A percentile compares a stretch with the other conserved stretches of the same genome.
phyloP scores from a whole-genome alignment of 2,888 invertebrate genomes.

The Philopedon plagiatum region DNA sequence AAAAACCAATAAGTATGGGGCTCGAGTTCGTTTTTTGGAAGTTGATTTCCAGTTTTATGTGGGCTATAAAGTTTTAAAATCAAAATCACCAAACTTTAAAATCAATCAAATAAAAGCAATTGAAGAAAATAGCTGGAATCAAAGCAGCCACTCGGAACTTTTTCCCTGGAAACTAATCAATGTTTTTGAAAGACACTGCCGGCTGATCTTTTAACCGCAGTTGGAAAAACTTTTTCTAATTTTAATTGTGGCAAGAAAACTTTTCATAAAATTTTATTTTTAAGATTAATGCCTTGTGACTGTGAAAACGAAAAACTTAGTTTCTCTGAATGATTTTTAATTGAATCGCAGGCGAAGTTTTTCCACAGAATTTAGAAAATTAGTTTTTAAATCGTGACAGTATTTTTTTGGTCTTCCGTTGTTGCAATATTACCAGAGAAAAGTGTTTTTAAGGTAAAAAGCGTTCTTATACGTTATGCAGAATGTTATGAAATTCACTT shows the following conservation, averaged over 20 bases:
- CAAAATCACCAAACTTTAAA: slow-evolving; percentile 39
- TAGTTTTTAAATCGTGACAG: neutral
- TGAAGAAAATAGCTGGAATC: slow-evolving; percentile 43
- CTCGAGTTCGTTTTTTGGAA: neutral
- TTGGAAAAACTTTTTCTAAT: slow-evolving; percentile 45
- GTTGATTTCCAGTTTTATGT: slow-evolving; percentile 4
- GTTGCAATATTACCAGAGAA: too few relatives aligned
- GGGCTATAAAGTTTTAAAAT: slow-evolving; percentile 19
- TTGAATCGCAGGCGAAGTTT: slow-evolving; percentile 19
- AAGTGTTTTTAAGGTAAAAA: too few relatives aligned
- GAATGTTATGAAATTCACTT: too few relatives aligned
- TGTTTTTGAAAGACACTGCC: slow-evolving; percentile 42
- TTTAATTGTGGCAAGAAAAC: slow-evolving; percentile 46
- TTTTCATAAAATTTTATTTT: slow-evolving; percentile 51
- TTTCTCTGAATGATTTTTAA: slow-evolving; percentile 38
- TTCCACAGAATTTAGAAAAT: slow-evolving; percentile 1
- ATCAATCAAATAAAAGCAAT: slow-evolving; percentile 44
- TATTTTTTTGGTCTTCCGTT: neutral
- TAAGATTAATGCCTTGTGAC: slow-evolving; percentile 40
- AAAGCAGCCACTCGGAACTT: slow-evolving; percentile 46
- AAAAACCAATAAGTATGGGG: neutral
- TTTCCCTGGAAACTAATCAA: slow-evolving; percentile 47
- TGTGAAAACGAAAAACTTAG: slow-evolving; percentile 19
- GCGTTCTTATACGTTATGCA: too few relatives aligned
- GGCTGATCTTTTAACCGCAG: slow-evolving; percentile 36